Percentiles rank a stretch among this genome's conserved stretches.
Conservation (phyloP, 2,888 invertebrate species). For the Sinopyrophorus schimmeli region DNA sequence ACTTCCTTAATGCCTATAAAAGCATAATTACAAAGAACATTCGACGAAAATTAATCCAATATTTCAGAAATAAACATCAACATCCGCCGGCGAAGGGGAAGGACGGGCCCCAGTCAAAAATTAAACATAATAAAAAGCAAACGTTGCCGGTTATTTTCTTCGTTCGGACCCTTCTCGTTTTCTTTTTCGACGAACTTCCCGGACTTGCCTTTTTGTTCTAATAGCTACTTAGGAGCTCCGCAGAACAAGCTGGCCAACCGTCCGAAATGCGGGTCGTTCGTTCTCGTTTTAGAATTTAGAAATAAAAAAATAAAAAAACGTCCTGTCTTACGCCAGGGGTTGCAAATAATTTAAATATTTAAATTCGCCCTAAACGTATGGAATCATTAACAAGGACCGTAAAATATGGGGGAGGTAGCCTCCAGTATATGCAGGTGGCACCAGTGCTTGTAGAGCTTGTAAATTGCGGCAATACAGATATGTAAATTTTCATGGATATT, state of each 20-base stretch:
- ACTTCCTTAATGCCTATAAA: slow-evolving; percentile 36
- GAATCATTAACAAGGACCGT: slow-evolving; percentile 32
- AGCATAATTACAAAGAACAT: slow-evolving; percentile 32
- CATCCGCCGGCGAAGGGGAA: too few relatives aligned
- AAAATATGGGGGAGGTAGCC: slow-evolving; percentile 29
- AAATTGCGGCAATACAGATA: slow-evolving; percentile 47
- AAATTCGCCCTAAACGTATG: slow-evolving; percentile 29
- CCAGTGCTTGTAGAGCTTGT: slow-evolving; percentile 42
- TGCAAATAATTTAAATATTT: slow-evolving; percentile 27
- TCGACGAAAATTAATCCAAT: slow-evolving; percentile 35
- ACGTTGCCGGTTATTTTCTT: slow-evolving; percentile 26
- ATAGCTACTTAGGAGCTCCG: slow-evolving; percentile 7
- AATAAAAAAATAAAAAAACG: not conserved
- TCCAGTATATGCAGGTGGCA: slow-evolving; percentile 42
- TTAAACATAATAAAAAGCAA: slow-evolving; percentile 36
- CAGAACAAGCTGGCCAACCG: not conserved
- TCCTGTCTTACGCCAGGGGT: not conserved
- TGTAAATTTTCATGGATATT: slow-evolving; percentile 47
- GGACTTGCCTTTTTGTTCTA: slow-evolving; percentile 1
- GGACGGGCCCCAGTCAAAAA: slow-evolving; percentile 27
- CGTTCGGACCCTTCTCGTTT: slow-evolving; percentile 4
- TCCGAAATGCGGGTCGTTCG: too few relatives aligned
- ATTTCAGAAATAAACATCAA: slow-evolving; percentile 31
- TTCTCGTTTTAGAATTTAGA: too few relatives aligned
- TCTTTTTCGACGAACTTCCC: slow-evolving; percentile 6